A percentile compares a stretch with the other conserved stretches of the same genome.
These are phyloP conservation scores for Artibeus jamaicensis DNA, from an alignment of 2,797 vertebrate genomes.

Conservation along the genomic window DNA sequence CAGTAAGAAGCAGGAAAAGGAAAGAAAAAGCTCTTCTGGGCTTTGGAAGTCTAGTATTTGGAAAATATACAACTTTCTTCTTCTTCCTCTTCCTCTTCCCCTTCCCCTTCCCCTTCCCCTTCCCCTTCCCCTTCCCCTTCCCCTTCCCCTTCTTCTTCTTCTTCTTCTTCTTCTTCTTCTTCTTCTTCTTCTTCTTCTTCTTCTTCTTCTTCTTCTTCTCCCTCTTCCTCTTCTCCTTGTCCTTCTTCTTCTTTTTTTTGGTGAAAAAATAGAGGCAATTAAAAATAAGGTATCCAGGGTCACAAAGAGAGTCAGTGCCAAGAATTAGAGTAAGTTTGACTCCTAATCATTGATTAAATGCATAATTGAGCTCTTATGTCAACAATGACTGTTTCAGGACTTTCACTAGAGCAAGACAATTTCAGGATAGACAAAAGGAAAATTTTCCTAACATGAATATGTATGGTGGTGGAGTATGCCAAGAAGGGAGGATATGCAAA, in stretches of 20 bases:
- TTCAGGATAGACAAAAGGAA: not conserved
- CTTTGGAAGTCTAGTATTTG: not conserved
- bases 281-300: not conserved
- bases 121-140: too few relatives aligned
- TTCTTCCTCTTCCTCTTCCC: not conserved
- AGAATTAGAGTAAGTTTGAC: not conserved
- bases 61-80: not conserved
- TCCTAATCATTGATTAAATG: not conserved
- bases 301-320: not conserved
- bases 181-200: not conserved
- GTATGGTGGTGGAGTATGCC: not conserved
- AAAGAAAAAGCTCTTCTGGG: not conserved
- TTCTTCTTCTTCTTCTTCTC: too few relatives aligned
- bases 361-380: not conserved
- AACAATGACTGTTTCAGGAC: not conserved
- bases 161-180: not conserved
- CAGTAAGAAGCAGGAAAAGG: not conserved
- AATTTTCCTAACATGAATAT: not conserved
- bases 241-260: too few relatives aligned
- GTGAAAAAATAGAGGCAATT: not conserved
- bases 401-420: not conserved
- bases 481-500: not conserved
- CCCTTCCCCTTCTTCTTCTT: too few relatives aligned
- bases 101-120: fast-evolving
- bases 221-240: too few relatives aligned